Evolutionary conservation across 2,888 invertebrate genomes (phyloP).

Genomic region (Nomada ferruginata): DNA sequence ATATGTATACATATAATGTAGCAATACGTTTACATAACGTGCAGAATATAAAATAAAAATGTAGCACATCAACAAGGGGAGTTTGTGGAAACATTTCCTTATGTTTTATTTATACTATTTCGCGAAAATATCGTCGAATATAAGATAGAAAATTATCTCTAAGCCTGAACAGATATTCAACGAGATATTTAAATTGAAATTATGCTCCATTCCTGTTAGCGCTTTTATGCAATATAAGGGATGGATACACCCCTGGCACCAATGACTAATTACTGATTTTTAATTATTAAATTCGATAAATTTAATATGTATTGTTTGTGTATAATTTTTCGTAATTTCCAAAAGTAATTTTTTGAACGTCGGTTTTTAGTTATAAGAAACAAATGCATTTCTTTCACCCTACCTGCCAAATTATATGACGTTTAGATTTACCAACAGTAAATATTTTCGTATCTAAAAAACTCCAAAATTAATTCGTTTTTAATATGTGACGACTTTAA

Average conservation of each 20-base stretch:
- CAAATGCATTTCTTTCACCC: constrained; percentile 50
- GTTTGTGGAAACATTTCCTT: background rate
- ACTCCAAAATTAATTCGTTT: constrained; percentile 15
- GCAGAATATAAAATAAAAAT: background rate
- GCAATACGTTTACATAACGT: background rate
- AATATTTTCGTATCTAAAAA: constrained; percentile 58
- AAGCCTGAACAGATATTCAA: too few species aligned
- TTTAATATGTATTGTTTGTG: background rate
- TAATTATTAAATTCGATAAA: background rate
- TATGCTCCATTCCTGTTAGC: too few species aligned
- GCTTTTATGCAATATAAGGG: too few species aligned
- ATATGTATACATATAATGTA: background rate
- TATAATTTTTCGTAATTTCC: background rate
- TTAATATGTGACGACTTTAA: constrained; percentile 17
- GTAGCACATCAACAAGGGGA: background rate
- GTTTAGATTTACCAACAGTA: constrained; percentile 45
- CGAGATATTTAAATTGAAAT: too few species aligned
- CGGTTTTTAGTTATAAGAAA: constrained; percentile 45
- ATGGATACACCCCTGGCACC: too few species aligned
- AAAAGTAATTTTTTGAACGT: constrained; percentile 34
- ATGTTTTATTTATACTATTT: background rate
- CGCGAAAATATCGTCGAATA: too few species aligned
- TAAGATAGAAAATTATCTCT: too few species aligned
- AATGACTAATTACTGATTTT: too few species aligned
- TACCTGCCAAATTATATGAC: constrained; percentile 50